Base-by-base conservation (phyloP, 2,113 vertebrate genomes). In the Neogale vison region DNA sequence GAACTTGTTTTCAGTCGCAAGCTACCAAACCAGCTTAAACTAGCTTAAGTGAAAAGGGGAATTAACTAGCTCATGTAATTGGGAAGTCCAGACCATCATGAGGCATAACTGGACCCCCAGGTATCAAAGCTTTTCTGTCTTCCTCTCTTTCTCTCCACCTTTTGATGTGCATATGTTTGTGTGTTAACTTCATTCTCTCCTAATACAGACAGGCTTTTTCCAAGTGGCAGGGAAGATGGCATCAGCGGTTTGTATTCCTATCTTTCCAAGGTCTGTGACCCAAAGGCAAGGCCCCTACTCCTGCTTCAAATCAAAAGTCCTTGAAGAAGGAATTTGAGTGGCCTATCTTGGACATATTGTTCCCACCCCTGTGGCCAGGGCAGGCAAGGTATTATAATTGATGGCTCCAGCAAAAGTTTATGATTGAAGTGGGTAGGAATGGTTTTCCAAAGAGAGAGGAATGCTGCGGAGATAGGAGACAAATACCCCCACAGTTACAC, bases 311-410 rank as follows among this genome's bases (percentile, higher is more conserved):
- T 95, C 96, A 92, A 88, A 96, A 96, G 87, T 93, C 82, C 94
- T 96, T 96, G 87, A 97, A 93, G 97, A 97, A 96, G 65, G 92
- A 97, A 97, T 96, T 90, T 95, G 93, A 94, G 69, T 97, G 95
- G 65, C 93, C 82, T 95, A 17, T 88, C 88, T 97, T 97, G 90
- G 95, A 98, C 96, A 79, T 84, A 96, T 88, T 95, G 90, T 97
- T 94, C 71, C 87, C 74, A 96, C 74, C 26, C 34, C 79, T 81
- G 61, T 97, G 95, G 95, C 97, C 97, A 98, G 93, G 97, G 97
- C 88, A 97, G 98, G 97, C 97, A 96, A 96, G 92, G 92, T 97
- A 96, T 96, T 96, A 76, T 65, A n/a, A 92, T 81, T 76, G 77
- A 93, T 94, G 94, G 36, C 96, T 92, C 89, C 92, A 97, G 90